Evolutionary conservation across 2,888 invertebrate genomes (phyloP).

Genomic region (Sphaerophoria rueppellii): DNA sequence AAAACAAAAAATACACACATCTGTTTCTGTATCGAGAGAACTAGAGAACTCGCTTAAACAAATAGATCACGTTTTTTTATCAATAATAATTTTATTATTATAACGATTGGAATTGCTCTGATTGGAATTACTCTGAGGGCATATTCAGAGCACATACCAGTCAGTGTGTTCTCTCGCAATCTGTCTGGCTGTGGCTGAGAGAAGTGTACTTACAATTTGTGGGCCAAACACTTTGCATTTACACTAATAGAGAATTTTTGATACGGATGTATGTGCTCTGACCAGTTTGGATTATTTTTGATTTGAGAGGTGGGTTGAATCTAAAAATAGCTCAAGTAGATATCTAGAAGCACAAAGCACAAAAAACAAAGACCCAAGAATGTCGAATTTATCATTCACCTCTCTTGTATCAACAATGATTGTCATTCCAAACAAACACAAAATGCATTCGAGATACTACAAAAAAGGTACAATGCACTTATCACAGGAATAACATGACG

Average conservation of each 20-base stretch:
- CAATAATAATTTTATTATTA: slow-evolving; percentile 55
- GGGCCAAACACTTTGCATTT: slow-evolving; percentile 25
- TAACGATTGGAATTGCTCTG: slow-evolving; percentile 44
- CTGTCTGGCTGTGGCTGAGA: slow-evolving; percentile 12
- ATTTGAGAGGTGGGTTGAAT: slow-evolving; percentile 19
- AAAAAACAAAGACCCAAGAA: slow-evolving; percentile 39
- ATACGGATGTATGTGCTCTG: slow-evolving; percentile 19
- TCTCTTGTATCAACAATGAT: slow-evolving; percentile 57
- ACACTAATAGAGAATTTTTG: slow-evolving; percentile 11
- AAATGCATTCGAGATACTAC: slow-evolving; percentile 45
- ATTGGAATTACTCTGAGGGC: slow-evolving; percentile 46
- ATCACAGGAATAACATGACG: slow-evolving; percentile 59
- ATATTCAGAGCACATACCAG: slow-evolving; percentile 9
- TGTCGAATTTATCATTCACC: slow-evolving; percentile 59
- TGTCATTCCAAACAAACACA: slow-evolving; percentile 40
- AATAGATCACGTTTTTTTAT: slow-evolving; percentile 73
- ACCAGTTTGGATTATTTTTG: slow-evolving; percentile 33
- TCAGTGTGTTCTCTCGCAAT: background rate
- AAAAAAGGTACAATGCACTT: slow-evolving; percentile 55
- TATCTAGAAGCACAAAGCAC: slow-evolving; percentile 20
- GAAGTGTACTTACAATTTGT: background rate
- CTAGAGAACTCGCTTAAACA: slow-evolving; percentile 67
- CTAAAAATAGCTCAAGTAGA: slow-evolving; percentile 49
- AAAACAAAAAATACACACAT: slow-evolving; percentile 43
- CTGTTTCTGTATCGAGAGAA: slow-evolving; percentile 59